Evolutionary conservation across 1,140 invertebrate genomes (phyloP).

Genomic region (Caenorhabditis briggsae): DNA sequence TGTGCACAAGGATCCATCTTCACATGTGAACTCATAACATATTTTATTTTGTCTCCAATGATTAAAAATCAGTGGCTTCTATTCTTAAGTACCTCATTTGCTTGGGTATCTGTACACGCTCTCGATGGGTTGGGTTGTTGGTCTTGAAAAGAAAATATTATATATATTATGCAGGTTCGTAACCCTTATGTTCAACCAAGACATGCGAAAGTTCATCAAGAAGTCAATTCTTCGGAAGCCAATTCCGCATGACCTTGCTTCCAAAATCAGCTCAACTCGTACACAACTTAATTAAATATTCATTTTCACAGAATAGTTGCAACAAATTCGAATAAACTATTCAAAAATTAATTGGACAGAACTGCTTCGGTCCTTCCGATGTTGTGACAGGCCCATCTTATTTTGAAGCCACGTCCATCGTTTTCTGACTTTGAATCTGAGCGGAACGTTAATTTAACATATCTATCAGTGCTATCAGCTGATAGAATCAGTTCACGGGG

Average conservation of each 20-base stretch:
- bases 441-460: constrained; percentile 64
- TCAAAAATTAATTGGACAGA: neutral
- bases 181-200: neutral
- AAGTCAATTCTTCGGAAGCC: neutral
- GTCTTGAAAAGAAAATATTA: neutral
- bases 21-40: neutral
- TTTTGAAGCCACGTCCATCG: constrained; percentile 69
- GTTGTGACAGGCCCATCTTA: constrained; percentile 67
- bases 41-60: neutral
- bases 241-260: neutral
- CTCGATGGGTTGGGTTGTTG: neutral
- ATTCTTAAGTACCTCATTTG: neutral
- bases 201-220: neutral
- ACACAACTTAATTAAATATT: too few relatives aligned
- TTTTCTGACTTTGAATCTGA: constrained; percentile 65
- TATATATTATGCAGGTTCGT: neutral
- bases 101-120: neutral
- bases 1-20: neutral
- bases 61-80: neutral
- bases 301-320: neutral
- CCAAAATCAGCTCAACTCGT: neutral
- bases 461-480: constrained; percentile 15
- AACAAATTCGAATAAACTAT: neutral
- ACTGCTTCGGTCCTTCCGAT: neutral
- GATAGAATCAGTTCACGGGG: neutral